Conservation (phyloP, 2,888 invertebrate genomes). For the Ornithoptera priamus region DNA sequence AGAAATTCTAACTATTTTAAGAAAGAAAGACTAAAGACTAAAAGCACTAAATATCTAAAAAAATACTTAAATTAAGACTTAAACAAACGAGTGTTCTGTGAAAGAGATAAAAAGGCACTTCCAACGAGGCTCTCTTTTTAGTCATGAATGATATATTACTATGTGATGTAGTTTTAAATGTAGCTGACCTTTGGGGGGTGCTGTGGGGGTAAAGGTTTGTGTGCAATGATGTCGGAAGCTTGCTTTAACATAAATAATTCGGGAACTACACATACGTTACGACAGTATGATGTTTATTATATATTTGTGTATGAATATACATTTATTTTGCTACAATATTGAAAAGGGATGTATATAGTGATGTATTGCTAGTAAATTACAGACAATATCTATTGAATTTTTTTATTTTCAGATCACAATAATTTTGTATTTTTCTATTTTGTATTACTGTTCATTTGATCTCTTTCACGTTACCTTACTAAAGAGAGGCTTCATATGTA, state of each 20-base stretch:
- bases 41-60: no score
- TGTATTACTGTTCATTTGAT: slow-evolving; percentile 45
- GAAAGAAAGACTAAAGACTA: no score
- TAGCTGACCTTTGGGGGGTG: slow-evolving; percentile 7
- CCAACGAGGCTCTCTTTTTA: slow-evolving; percentile 50
- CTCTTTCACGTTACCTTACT: slow-evolving; percentile 43
- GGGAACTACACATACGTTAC: no score
- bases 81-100: slow-evolving; percentile 37
- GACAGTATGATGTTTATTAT: background rate
- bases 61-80: slow-evolving; percentile 6
- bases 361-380: background rate
- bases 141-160: slow-evolving; percentile 51
- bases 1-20: no score
- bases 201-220: slow-evolving; percentile 29
- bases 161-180: slow-evolving; percentile 62
- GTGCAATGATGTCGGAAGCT: slow-evolving; percentile 32
- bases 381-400: background rate
- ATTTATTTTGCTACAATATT: no score
- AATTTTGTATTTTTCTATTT: background rate
- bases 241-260: background rate
- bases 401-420: slow-evolving; percentile 1
- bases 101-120: slow-evolving; percentile 46
- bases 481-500: slow-evolving; percentile 45
- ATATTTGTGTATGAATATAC: background rate
- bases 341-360: background rate